Base-by-base conservation (phyloP, 2,113 vertebrate genomes). In the Tachycineta bicolor region DNA sequence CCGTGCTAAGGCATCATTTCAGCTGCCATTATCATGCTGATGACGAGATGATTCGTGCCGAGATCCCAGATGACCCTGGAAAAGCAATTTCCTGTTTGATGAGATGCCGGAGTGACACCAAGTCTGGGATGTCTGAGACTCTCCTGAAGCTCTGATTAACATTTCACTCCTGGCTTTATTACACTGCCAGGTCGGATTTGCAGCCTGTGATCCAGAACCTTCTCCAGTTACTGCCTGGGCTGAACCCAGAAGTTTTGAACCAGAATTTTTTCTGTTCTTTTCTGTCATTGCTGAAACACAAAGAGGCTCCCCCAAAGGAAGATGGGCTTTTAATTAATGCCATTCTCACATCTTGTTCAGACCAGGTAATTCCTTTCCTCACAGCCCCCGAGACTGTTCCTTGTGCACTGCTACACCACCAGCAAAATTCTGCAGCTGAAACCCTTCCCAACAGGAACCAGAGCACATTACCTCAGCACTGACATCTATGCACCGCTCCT, bases 31-130 rank as follows among this genome's bases (percentile, higher is more conserved):
- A 58, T 92, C 19, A 88, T 89, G 90, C 92, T 75, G 89, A 76
- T 77, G 91, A 87, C 0, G 22, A 0, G 12, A 83, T 25, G 91
- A 55, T 69, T 58, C 53, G 33, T 70, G 81, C 71, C 1, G 0
- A 87, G 93, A 89, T 90, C 83, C 86, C 94, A 83, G 74, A 14
- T 83, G 93, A 95, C 90, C 91, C 80, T 92, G 83, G 67, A 60
- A 96, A 97, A 96, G 90, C 96, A 97, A 97, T 97, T 97, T 96
- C 95, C 97, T 97, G 94, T 93, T 78, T 83, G 95, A 93, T 89
- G 94, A 97, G 77, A 86, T 84, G 92, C 88, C 13, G 6, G 79
- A 94, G 65, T 87, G 96, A 96, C 94, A 96, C 83, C 70, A 19
- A 94, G 91, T 14, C 95, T 83, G 84, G 70, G 89, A 77, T 69